phyloP scores from a whole-genome alignment of 2,113 vertebrate species.

The Bagarius yarrelli region DNA sequence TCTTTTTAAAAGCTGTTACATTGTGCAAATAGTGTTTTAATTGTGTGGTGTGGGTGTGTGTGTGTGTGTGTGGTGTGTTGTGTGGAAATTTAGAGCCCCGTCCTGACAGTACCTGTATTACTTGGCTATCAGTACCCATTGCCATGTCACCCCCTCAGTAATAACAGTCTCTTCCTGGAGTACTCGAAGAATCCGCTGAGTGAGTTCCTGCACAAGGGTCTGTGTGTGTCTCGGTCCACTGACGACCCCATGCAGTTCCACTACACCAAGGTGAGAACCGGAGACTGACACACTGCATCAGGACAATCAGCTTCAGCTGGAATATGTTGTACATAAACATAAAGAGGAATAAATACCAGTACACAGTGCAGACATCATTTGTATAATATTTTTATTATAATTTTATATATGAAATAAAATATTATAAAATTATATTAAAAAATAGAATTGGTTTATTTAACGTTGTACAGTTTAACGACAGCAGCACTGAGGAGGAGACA shows the following conservation, averaged over 20 bases:
- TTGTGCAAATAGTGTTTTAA: not conserved
- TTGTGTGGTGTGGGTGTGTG: not conserved
- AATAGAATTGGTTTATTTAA: not conserved
- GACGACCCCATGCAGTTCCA: conserved; percentile 99
- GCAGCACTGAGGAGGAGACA: too few relatives aligned
- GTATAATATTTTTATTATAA: not conserved
- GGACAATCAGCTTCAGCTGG: not conserved
- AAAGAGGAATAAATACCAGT: not conserved
- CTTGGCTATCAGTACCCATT: conserved; percentile 93
- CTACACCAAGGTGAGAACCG: conserved; percentile 88
- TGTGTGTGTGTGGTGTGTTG: conserved; percentile 4
- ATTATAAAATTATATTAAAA: not conserved
- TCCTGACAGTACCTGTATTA: conserved; percentile 97
- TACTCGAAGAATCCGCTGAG: conserved; percentile 94
- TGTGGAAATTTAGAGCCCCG: conserved; percentile 96
- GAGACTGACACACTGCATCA: not conserved
- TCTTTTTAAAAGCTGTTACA: not conserved
- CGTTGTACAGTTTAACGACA: not conserved
- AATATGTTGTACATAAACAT: too few relatives aligned
- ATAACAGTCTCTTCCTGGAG: conserved; percentile 95
- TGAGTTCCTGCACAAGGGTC: conserved; percentile 94
- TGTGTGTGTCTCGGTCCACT: conserved; percentile 90
- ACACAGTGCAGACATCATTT: not conserved
- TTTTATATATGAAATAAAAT: not conserved
- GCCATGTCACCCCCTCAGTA: conserved; percentile 99